A percentile compares a stretch with the other conserved stretches of the same genome.
Evolutionary conservation across 64 coral and sea anemone species (phyloP).

Genomic region (Pocillopora verrucosa): DNA sequence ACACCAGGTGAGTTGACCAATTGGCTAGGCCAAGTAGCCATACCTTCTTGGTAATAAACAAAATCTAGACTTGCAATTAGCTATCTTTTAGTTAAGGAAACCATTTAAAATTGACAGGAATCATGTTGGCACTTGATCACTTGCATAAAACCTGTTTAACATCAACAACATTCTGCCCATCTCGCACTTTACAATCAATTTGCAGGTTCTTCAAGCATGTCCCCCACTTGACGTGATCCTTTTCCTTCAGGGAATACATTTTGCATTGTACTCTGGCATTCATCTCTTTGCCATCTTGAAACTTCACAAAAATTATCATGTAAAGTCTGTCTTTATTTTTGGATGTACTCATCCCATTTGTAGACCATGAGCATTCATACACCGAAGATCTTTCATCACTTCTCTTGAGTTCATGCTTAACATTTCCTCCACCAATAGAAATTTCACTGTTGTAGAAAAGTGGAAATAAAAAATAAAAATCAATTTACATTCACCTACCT

Average conservation of each 20-base stretch:
- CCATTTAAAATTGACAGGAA: no score
- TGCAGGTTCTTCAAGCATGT: slow-evolving; percentile 81
- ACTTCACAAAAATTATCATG: slow-evolving; percentile 64
- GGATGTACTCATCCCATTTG: slow-evolving; percentile 63
- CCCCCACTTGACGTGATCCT: slow-evolving; percentile 89
- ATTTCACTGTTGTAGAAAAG: slow-evolving; percentile 59
- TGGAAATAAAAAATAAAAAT: neutral
- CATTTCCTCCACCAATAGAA: slow-evolving; percentile 61
- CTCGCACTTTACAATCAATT: slow-evolving; percentile 78
- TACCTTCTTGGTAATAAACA: no score
- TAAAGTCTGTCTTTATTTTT: slow-evolving; percentile 88
- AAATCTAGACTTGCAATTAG: no score
- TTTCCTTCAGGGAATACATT: slow-evolving; percentile 86
- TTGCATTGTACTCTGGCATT: slow-evolving; percentile 75
- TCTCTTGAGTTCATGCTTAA: slow-evolving; percentile 75
- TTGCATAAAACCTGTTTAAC: slow-evolving; percentile 76
- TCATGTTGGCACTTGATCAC: neutral
- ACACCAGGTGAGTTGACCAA: no score
- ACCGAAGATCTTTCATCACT: slow-evolving; percentile 56
- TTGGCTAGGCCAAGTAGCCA: no score
- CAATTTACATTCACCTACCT: neutral
- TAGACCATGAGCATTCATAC: slow-evolving; percentile 73
- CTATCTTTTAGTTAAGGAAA: no score
- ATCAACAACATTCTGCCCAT: slow-evolving; percentile 74
- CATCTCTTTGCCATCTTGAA: slow-evolving; percentile 62